Percentiles rank a stretch among this genome's conserved stretches.
These are phyloP conservation scores for Drosophila kurseongensis DNA, from an alignment of 1,140 invertebrate species.

Conservation along the genomic window DNA sequence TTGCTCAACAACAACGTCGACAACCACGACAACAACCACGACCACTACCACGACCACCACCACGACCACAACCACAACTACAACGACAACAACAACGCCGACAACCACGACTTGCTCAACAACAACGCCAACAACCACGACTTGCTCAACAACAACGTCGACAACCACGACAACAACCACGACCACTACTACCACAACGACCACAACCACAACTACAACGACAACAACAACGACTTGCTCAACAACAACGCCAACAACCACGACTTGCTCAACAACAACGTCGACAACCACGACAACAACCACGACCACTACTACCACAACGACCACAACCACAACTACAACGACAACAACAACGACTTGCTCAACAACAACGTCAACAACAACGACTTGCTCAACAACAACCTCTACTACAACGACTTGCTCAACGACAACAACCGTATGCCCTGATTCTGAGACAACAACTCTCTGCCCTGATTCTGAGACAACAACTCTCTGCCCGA, in stretches of 20 bases:
- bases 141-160: not conserved
- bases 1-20: conserved; percentile 8
- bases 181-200: too few species aligned
- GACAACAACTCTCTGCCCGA: conserved; percentile 6
- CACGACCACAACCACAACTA: conserved; percentile 3
- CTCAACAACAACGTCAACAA: conserved; percentile 4
- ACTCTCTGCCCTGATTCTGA: not conserved
- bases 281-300: conserved; percentile 5
- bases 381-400: conserved; percentile 3
- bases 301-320: too few species aligned
- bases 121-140: conserved; percentile 3
- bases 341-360: not conserved
- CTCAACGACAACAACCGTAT: conserved; percentile 11
- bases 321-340: not conserved
- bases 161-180: too few species aligned
- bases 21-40: not conserved
- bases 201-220: not conserved
- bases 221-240: conserved; percentile 6
- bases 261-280: not conserved
- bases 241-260: conserved; percentile 4
- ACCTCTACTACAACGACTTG: conserved; percentile 13
- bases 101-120: conserved; percentile 14
- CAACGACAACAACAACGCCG: conserved; percentile 15
- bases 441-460: conserved; percentile 3
- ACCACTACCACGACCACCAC: conserved; percentile 9